A percentile compares a stretch with the other conserved stretches of the same genome.
Conservation (phyloP, 2,113 vertebrate genomes). For the Ranitomeya variabilis region DNA sequence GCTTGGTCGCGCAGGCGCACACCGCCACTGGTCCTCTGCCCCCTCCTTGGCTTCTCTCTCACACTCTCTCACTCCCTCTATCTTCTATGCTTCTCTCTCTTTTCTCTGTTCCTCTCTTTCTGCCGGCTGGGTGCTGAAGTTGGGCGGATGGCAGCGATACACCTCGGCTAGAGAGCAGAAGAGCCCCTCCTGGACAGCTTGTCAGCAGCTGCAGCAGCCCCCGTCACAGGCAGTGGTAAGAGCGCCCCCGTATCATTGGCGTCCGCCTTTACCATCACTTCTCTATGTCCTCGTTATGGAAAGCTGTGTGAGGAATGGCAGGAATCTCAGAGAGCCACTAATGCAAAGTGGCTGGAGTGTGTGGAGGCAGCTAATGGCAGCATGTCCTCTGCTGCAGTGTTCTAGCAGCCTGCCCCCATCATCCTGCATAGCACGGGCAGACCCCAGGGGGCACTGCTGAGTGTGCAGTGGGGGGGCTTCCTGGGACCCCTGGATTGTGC, state of each 20-base stretch:
- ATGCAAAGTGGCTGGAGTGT: neutral
- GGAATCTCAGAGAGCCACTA: neutral
- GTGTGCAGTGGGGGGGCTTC: neutral
- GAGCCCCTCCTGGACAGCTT: slow-evolving; percentile 44
- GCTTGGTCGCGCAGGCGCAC: slow-evolving; percentile 31
- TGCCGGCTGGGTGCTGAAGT: slow-evolving; percentile 75
- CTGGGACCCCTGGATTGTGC: slow-evolving; percentile 23
- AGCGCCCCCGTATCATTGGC: neutral
- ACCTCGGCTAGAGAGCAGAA: slow-evolving; percentile 66
- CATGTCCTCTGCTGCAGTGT: neutral
- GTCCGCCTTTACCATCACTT: neutral
- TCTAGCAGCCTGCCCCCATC: neutral
- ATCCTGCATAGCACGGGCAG: neutral
- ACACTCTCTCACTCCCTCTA: neutral
- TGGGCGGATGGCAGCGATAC: slow-evolving; percentile 73
- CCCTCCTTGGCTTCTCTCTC: neutral
- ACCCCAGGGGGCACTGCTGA: neutral
- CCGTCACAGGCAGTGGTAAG: slow-evolving; percentile 71
- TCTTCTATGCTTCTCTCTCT: slow-evolving; percentile 38
- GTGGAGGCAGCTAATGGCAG: neutral
- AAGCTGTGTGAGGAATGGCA: neutral
- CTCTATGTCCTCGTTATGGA: neutral
- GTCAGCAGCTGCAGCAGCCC: slow-evolving; percentile 65
- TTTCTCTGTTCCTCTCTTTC: slow-evolving; percentile 61
- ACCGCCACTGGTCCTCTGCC: neutral